Percentiles rank a stretch among this genome's conserved stretches.
Evolutionary conservation across 2,888 invertebrate species (phyloP).

Genomic region (Neuroscelio doddi): DNA sequence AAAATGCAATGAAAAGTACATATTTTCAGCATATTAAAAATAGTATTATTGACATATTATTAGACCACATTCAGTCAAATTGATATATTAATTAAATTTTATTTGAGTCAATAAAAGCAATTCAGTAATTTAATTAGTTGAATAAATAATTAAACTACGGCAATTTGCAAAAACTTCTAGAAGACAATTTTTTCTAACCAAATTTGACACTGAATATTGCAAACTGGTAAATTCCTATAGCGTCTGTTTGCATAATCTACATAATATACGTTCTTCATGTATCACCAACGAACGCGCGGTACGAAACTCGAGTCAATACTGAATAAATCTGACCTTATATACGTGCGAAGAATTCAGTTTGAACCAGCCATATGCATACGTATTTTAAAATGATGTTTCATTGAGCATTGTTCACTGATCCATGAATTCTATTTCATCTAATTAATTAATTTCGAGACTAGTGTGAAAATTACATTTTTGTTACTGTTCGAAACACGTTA

Average conservation of each 20-base stretch:
- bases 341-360: slow-evolving; percentile 30
- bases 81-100: no score
- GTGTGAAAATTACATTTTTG: no score
- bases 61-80: no score
- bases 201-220: slow-evolving; percentile 26
- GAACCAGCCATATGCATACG: slow-evolving; percentile 13
- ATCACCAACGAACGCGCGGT: slow-evolving; percentile 27
- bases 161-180: no score
- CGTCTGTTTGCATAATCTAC: slow-evolving; percentile 38
- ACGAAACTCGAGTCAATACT: slow-evolving; percentile 21
- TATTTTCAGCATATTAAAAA: no score
- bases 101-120: no score
- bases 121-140: no score
- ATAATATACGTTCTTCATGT: slow-evolving; percentile 43
- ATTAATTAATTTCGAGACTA: slow-evolving; percentile 4
- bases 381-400: slow-evolving; percentile 18
- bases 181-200: no score
- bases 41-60: no score
- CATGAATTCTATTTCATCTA: slow-evolving; percentile 12
- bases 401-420: slow-evolving; percentile 15
- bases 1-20: no score
- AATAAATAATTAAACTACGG: no score
- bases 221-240: slow-evolving; percentile 19
- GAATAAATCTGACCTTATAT: slow-evolving; percentile 39
- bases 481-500: no score